phyloP scores from a whole-genome alignment of 2,797 vertebrate genomes.

The Malurus leucopterus region DNA sequence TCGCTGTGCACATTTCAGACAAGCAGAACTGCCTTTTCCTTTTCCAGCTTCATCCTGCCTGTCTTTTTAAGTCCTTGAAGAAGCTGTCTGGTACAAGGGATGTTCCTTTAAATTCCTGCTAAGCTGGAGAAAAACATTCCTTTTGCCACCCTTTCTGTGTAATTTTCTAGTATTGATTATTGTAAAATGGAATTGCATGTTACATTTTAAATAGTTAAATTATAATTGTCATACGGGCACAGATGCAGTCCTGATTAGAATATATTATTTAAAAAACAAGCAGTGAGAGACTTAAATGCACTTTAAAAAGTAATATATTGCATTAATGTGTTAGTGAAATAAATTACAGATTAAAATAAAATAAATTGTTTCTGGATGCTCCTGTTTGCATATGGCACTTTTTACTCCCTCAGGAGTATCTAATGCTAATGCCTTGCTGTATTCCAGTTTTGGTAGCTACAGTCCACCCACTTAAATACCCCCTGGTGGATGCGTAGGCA shows the following conservation, averaged over 20 bases:
- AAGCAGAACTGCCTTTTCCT: background rate
- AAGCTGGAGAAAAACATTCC: background rate
- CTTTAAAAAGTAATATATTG: background rate
- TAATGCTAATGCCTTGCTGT: background rate
- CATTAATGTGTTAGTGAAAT: background rate
- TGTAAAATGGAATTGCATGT: background rate
- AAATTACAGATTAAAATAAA: background rate
- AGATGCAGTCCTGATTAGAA: background rate
- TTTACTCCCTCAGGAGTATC: background rate
- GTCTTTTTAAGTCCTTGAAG: background rate
- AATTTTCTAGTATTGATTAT: background rate
- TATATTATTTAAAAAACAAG: background rate
- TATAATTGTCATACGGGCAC: background rate
- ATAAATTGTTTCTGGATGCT: background rate
- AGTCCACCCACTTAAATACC: conserved; percentile 33
- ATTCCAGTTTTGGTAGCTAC: conserved; percentile 29
- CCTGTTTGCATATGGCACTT: background rate
- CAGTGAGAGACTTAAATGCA: background rate
- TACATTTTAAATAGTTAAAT: background rate
- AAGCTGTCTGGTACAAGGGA: background rate
- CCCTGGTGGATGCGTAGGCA: background rate
- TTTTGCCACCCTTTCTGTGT: background rate
- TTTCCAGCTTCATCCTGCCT: background rate
- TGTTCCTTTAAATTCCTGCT: background rate
- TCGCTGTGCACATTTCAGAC: background rate